Percentiles rank a stretch among this genome's conserved stretches.
Conservation (phyloP, 2,888 invertebrate species). For the Oscheius sp. region DNA sequence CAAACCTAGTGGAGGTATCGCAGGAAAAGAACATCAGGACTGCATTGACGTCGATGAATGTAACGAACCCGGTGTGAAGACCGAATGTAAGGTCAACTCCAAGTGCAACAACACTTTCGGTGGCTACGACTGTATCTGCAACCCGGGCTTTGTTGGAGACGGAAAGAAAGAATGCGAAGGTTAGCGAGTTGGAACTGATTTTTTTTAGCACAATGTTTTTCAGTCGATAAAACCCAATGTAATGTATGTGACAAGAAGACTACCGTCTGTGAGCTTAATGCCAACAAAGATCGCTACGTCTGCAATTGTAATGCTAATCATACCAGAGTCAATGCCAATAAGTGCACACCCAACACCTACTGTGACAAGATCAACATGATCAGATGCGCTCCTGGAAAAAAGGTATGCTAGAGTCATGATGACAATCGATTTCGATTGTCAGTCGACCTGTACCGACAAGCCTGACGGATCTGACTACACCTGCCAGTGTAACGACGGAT, state of each 20-base stretch:
- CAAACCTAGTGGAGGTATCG: slow-evolving; percentile 54
- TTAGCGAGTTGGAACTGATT: slow-evolving; percentile 34
- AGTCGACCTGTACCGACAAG: slow-evolving; percentile 16
- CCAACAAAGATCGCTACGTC: neutral
- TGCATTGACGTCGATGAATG: slow-evolving; percentile 68
- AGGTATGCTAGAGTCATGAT: too few species aligned
- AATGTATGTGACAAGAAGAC: neutral
- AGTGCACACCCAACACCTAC: slow-evolving; percentile 16
- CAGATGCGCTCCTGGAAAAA: slow-evolving; percentile 26
- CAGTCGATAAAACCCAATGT: slow-evolving; percentile 3
- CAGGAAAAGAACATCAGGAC: slow-evolving; percentile 1
- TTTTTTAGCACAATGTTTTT: neutral
- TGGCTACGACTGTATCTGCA: slow-evolving; percentile 63
- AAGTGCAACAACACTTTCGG: slow-evolving; percentile 63
- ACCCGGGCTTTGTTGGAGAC: slow-evolving; percentile 63
- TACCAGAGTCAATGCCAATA: neutral
- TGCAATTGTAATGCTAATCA: slow-evolving; percentile 17
- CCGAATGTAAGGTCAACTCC: slow-evolving; percentile 50
- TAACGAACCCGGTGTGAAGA: neutral
- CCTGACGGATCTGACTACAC: slow-evolving; percentile 49
- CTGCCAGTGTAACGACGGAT: slow-evolving; percentile 66
- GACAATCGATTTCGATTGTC: too few species aligned
- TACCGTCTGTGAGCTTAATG: slow-evolving; percentile 3
- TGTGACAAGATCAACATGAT: slow-evolving; percentile 24
- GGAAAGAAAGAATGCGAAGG: slow-evolving; percentile 59